These are phyloP conservation scores for Microvelia longipes DNA, from an alignment of 1,140 invertebrate genomes.

Conservation along the genomic window DNA sequence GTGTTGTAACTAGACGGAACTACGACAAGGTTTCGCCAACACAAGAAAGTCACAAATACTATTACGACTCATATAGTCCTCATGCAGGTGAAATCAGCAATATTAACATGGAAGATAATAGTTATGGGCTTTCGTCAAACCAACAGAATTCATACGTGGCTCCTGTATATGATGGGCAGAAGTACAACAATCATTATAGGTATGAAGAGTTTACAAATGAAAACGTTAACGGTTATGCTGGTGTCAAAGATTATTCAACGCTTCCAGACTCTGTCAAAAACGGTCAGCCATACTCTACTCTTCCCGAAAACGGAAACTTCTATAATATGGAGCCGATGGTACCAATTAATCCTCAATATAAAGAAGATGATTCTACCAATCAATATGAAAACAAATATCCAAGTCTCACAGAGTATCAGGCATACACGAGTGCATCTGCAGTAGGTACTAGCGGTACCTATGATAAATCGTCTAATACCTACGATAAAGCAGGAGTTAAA, in stretches of 20 bases:
- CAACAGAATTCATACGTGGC: conserved; percentile 19
- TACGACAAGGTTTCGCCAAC: conserved; percentile 13
- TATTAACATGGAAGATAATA: conserved; percentile 53
- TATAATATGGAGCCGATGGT: conserved; percentile 15
- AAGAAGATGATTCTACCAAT: not conserved
- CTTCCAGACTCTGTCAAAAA: conserved; percentile 14
- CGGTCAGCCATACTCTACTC: conserved; percentile 6
- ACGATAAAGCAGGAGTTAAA: not conserved
- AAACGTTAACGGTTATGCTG: conserved; percentile 16
- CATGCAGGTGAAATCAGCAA: conserved; percentile 16
- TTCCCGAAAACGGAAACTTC: conserved; percentile 11
- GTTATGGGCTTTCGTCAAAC: conserved; percentile 48
- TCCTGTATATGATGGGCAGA: conserved; percentile 41
- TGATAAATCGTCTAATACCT: not conserved
- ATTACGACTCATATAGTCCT: conserved; percentile 18
- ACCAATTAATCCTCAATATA: conserved; percentile 6
- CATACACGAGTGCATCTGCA: conserved; percentile 18
- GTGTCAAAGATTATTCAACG: conserved; percentile 14
- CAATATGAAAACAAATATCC: conserved; percentile 5
- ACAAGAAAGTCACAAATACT: conserved; percentile 18
- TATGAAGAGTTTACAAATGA: conserved; percentile 15
- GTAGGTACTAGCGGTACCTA: conserved; percentile 14
- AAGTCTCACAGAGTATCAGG: conserved; percentile 15
- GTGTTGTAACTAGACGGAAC: conserved; percentile 38
- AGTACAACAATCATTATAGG: conserved; percentile 29